phyloP scores from a whole-genome alignment of 1,140 invertebrate genomes.

The Drosophila auraria region DNA sequence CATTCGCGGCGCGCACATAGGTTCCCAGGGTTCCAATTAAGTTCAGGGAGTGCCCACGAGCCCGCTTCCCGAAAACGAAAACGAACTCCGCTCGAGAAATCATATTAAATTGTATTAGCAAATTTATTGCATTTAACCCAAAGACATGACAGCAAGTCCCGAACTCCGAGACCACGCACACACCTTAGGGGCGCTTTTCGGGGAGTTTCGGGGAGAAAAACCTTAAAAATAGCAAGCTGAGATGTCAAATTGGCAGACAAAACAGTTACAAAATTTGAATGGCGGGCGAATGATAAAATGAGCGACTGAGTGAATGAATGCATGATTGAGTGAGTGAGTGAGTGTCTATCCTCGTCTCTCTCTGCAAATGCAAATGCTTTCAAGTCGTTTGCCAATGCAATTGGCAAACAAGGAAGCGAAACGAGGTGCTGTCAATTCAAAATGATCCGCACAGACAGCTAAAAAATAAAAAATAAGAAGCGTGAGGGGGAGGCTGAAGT shows the following conservation, averaged over 20 bases:
- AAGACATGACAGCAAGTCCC: conserved; percentile 59
- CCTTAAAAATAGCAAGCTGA: conserved; percentile 47
- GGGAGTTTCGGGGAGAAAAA: neutral
- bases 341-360: conserved; percentile 31
- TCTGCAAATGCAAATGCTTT: conserved; percentile 61
- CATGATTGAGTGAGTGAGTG: conserved; percentile 38
- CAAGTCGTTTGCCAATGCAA: conserved; percentile 66
- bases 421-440: conserved; percentile 65
- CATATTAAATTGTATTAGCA: conserved; percentile 76
- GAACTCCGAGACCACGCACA: conserved; percentile 55
- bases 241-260: conserved; percentile 76
- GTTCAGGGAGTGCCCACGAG: conserved; percentile 35
- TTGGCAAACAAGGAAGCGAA: conserved; percentile 75
- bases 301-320: conserved; percentile 56
- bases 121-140: conserved; percentile 72
- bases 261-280: conserved; percentile 72
- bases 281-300: conserved; percentile 39
- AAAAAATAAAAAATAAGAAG: conserved; percentile 17
- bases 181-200: conserved; percentile 31
- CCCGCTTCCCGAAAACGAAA: conserved; percentile 36
- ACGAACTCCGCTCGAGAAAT: conserved; percentile 25
- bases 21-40: conserved; percentile 45
- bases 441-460: conserved; percentile 54
- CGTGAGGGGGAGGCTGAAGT: conserved; percentile 20
- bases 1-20: conserved; percentile 26